Percentiles rank a stretch among this genome's conserved stretches.
Evolutionary conservation across 2,797 vertebrate species (phyloP).

Genomic region (Danio kyathit): DNA sequence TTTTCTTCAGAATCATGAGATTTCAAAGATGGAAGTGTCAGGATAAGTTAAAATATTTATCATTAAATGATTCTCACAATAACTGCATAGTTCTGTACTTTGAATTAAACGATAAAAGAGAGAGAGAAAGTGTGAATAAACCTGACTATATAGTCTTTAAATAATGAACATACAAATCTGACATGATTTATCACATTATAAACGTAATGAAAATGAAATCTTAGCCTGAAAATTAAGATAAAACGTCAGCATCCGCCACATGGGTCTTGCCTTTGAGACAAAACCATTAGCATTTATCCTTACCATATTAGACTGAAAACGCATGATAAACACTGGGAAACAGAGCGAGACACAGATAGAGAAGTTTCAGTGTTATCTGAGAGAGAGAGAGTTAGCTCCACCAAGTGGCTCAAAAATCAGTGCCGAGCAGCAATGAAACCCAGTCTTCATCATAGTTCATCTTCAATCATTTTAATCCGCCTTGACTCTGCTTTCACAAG

Average conservation of each 20-base stretch:
- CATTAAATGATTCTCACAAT: not conserved
- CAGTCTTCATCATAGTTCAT: slow-evolving; percentile 21
- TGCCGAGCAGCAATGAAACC: slow-evolving; percentile 40
- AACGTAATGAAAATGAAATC: not conserved
- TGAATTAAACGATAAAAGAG: not conserved
- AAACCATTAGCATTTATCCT: not conserved
- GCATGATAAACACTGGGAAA: slow-evolving; percentile 22
- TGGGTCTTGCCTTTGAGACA: not conserved
- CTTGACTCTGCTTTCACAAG: slow-evolving; percentile 10
- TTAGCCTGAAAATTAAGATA: not conserved
- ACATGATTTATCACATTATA: not conserved
- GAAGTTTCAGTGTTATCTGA: slow-evolving; percentile 38
- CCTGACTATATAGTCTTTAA: not conserved
- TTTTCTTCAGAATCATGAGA: not conserved
- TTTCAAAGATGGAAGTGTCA: not conserved
- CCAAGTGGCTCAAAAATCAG: slow-evolving; percentile 75
- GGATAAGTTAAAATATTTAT: not conserved
- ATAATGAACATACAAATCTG: no score
- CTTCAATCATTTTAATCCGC: slow-evolving; percentile 17
- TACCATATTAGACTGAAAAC: not conserved
- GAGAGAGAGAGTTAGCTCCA: slow-evolving; percentile 83
- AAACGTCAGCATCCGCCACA: not conserved
- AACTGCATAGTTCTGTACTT: not conserved
- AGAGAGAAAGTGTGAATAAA: not conserved
- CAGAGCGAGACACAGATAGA: slow-evolving; percentile 2